These are phyloP conservation scores for Bothrops jararaca DNA, from an alignment of 2,113 vertebrate genomes.

Conservation along the genomic window DNA sequence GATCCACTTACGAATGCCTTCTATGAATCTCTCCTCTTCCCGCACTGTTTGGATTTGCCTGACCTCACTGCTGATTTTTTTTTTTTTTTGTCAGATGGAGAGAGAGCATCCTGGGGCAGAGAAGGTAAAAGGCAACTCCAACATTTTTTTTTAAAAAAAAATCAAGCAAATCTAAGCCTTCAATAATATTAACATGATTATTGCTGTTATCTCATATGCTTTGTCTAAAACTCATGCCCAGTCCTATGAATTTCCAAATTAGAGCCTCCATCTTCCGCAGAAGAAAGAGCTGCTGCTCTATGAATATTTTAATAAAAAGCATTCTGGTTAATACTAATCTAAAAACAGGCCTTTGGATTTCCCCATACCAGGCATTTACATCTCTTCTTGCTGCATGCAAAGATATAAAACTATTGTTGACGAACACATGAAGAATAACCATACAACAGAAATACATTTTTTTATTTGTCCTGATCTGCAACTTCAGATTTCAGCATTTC, in stretches of 20 bases:
- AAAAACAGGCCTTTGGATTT: neutral
- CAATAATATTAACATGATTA: neutral
- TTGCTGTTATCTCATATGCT: neutral
- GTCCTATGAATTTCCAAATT: constrained; percentile 16
- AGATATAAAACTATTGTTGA: neutral
- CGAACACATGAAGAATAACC: neutral
- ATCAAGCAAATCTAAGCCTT: neutral
- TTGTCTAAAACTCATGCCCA: neutral
- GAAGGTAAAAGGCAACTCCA: neutral
- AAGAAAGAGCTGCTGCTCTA: neutral
- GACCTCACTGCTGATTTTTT: neutral
- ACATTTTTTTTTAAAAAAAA: neutral
- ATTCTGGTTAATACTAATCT: neutral
- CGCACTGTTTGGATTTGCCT: neutral
- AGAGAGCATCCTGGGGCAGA: neutral
- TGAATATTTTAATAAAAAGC: constrained; percentile 6
- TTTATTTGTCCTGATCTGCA: constrained; percentile 33
- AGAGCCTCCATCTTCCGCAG: neutral
- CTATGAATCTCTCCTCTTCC: neutral
- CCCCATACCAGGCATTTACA: constrained; percentile 11
- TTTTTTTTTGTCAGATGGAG: neutral
- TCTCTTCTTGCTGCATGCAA: neutral
- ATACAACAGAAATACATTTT: neutral
- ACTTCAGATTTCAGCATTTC: constrained; percentile 44
- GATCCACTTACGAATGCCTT: neutral